Conservation (phyloP, 2,888 invertebrate genomes). For the Seira musarum region DNA sequence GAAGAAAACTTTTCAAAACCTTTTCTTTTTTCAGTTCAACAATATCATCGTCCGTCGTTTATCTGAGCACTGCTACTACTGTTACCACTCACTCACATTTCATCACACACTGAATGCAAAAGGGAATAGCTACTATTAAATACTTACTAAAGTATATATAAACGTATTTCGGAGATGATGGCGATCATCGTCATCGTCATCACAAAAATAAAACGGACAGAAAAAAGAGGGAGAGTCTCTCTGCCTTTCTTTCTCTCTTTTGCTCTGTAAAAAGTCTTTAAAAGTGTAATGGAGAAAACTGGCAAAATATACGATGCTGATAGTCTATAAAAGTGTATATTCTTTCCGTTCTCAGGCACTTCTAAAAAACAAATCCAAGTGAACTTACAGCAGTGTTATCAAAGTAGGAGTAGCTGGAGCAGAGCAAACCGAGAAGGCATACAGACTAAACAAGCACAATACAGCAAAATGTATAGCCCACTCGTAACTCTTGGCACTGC, state of each 20-base stretch:
- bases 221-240: constrained; percentile 49
- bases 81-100: constrained; percentile 36
- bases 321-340: constrained; percentile 10
- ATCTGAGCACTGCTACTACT: constrained; percentile 23
- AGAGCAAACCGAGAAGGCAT: constrained; percentile 11
- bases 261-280: constrained; percentile 25
- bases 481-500: constrained; percentile 37
- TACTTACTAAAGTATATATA: constrained; percentile 23
- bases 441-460: constrained; percentile 5
- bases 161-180: constrained; percentile 43
- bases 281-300: constrained; percentile 33
- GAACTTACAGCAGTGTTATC: constrained; percentile 18
- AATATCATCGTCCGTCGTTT: constrained; percentile 28
- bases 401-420: neutral
- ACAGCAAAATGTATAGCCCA: constrained; percentile 10
- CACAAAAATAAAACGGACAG: constrained; percentile 32
- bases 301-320: constrained; percentile 22
- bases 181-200: constrained; percentile 23
- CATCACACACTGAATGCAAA: constrained; percentile 33
- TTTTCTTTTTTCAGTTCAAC: constrained; percentile 14
- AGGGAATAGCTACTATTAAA: constrained; percentile 31
- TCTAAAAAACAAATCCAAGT: constrained; percentile 4
- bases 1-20: constrained; percentile 10
- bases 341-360: constrained; percentile 10
- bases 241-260: constrained; percentile 43